These are phyloP conservation scores for Diogma glabrata DNA, from an alignment of 2,888 invertebrate genomes.

Conservation along the genomic window DNA sequence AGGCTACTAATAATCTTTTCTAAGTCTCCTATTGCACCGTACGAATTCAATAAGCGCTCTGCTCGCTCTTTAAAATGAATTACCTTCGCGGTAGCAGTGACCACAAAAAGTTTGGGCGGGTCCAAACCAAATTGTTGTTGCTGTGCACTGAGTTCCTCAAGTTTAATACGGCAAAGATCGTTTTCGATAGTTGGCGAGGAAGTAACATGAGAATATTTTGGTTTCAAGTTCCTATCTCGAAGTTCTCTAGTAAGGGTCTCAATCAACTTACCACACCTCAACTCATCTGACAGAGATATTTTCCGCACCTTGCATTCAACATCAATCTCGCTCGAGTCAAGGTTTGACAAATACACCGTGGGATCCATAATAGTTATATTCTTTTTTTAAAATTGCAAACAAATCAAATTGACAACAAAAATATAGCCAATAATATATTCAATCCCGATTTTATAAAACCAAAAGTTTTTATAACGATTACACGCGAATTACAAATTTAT, in stretches of 20 bases:
- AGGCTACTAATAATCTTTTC: not conserved
- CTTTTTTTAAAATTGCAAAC: too few species aligned
- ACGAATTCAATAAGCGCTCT: not conserved
- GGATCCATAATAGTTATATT: too few species aligned
- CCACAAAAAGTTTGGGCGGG: not conserved
- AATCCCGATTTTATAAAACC: too few species aligned
- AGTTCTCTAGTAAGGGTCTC: too few species aligned
- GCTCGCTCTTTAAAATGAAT: not conserved
- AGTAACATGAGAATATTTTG: not conserved
- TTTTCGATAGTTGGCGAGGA: not conserved
- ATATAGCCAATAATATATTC: too few species aligned
- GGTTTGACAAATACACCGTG: not conserved
- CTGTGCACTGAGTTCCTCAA: not conserved
- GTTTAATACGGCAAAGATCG: not conserved
- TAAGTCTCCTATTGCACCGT: not conserved
- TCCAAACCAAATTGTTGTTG: not conserved
- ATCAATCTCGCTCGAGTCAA: not conserved
- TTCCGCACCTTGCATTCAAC: not conserved
- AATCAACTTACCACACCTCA: too few species aligned
- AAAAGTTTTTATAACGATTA: too few species aligned
- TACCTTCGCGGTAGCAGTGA: not conserved
- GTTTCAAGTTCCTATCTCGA: too few species aligned
- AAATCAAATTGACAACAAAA: too few species aligned
- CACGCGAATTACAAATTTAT: too few species aligned
- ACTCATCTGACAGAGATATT: too few species aligned